Evolutionary conservation across 2,797 vertebrate genomes (phyloP).

Genomic region (Pagetopsis macropterus): DNA sequence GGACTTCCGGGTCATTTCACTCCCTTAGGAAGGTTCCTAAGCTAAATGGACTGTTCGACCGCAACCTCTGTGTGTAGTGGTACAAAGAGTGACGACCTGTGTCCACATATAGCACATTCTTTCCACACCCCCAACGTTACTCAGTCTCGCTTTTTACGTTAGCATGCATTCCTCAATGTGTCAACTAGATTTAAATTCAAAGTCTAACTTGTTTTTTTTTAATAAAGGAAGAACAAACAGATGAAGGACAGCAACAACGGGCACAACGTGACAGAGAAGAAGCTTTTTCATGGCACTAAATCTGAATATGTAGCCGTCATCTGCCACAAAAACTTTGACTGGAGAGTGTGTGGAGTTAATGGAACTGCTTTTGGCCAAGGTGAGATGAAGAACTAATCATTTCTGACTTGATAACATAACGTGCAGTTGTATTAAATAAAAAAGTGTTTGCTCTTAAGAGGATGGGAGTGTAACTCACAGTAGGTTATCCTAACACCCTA

Average conservation of each 20-base stretch:
- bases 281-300: slow-evolving; percentile 91
- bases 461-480: not conserved
- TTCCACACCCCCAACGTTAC: too few species aligned
- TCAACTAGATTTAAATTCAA: too few species aligned
- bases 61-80: too few species aligned
- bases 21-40: too few species aligned
- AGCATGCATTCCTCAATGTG: too few species aligned
- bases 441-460: not conserved
- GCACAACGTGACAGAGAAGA: slow-evolving; percentile 74
- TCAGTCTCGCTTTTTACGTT: too few species aligned
- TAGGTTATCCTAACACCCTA: not conserved
- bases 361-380: slow-evolving; percentile 92
- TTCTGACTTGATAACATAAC: not conserved
- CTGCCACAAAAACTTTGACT: slow-evolving; percentile 92
- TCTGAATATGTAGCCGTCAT: slow-evolving; percentile 81
- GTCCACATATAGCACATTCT: too few species aligned
- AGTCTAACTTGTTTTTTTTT: too few species aligned
- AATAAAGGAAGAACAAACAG: slow-evolving; percentile 87
- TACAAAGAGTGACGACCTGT: too few species aligned
- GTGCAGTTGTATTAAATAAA: not conserved
- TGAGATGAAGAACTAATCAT: slow-evolving; percentile 52
- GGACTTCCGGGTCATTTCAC: too few species aligned
- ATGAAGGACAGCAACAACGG: slow-evolving; percentile 87
- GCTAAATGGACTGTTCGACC: too few species aligned
- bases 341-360: slow-evolving; percentile 90